phyloP scores from a whole-genome alignment of 2,888 invertebrate species.

The Patella caerulea region DNA sequence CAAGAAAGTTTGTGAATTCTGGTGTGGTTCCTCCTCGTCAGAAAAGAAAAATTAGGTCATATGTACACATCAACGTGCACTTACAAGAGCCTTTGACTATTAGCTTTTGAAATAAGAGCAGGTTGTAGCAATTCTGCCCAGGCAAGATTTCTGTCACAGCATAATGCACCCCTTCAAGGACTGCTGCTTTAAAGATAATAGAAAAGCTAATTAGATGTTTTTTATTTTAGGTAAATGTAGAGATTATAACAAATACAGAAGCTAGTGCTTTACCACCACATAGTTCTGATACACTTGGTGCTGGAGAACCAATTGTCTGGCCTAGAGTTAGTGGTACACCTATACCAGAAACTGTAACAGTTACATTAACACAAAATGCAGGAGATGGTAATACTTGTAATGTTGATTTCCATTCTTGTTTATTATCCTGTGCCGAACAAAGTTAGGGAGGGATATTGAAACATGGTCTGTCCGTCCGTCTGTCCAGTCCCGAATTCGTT shows the following conservation, averaged over 20 bases:
- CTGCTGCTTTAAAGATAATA: background rate
- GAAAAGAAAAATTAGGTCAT: too few species aligned
- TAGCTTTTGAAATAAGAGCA: too few species aligned
- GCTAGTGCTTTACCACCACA: constrained; percentile 14
- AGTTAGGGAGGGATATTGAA: too few species aligned
- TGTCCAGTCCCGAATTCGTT: too few species aligned
- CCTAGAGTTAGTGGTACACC: constrained; percentile 36
- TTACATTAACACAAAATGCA: constrained; percentile 67
- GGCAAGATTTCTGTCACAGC: too few species aligned
- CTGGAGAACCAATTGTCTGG: constrained; percentile 22
- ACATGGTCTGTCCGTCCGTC: too few species aligned
- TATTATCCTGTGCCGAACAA: too few species aligned
- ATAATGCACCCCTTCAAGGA: background rate
- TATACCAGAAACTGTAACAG: constrained; percentile 69
- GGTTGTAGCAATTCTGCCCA: too few species aligned
- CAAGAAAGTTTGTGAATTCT: too few species aligned
- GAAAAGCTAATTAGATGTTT: background rate
- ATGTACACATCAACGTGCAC: too few species aligned
- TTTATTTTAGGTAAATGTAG: constrained; percentile 48
- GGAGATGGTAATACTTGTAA: constrained; percentile 56
- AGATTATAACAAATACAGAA: constrained; percentile 39
- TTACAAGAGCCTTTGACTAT: background rate
- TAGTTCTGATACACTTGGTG: constrained; percentile 6
- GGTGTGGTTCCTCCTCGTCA: too few species aligned
- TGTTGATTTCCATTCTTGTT: background rate